Evolutionary conservation across 2,888 invertebrate genomes (phyloP), one percentile per base, ranked within the genome.

Genomic region (Aphodius granarius): DNA sequence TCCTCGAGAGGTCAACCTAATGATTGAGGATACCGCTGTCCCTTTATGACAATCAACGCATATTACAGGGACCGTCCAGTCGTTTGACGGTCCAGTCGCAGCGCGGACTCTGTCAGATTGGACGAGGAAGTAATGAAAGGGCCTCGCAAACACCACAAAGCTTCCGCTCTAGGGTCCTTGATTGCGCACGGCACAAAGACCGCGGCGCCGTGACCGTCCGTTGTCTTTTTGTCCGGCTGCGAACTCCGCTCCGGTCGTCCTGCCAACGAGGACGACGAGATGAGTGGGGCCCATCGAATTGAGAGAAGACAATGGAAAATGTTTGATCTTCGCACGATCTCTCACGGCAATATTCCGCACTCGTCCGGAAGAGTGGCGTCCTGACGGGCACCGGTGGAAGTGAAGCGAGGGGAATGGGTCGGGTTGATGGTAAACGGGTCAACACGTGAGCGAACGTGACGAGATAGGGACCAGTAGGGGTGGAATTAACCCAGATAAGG

Each of bases 161-260:
- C 79, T 74, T 68, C 20, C 73, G 66, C 73, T 78, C 72, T 74
- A 80, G 81, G 78, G 78, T 78, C 75, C 81, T 81, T 81, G 80
- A 80, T 81, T 81, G 80, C 79, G 78, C 73, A 13, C 76, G 77
- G 78, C 78, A 78, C 79, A 76, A 78, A 79, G 79, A 79, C 78
- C 79, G 78, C 79, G 78, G 78, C 66, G 77, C 78, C 66, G 71
- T 73, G 72, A 73, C 77, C 77, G 71, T 68, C 74, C 63, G 72
- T 72, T 63, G 72, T 63, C 63, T 21, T 71, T 72, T 63, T 63
- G 21, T 17, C 64, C 43, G 21, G 6, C 43, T n/a, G n/a, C 43
- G 62, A 20, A 18, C 64, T 18, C 16, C 62, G 72, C 64, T n/a
- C 72, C 21, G 21, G 63, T 18, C 20, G 20, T 9, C 16, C 62